Conservation (phyloP, 2,797 vertebrate species). For the Phoebastria nigripes region DNA sequence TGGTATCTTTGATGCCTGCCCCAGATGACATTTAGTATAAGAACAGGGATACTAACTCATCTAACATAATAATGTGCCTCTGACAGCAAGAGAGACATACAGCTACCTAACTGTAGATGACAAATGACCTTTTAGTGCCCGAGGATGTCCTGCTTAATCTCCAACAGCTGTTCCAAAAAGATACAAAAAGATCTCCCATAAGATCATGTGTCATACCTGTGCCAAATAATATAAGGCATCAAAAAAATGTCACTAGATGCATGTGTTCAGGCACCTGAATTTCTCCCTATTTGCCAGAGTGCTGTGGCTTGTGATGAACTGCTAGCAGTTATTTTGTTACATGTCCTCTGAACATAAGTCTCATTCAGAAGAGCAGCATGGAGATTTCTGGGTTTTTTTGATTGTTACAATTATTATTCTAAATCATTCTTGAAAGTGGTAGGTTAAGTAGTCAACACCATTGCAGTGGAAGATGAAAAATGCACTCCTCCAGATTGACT, state of each 20-base stretch:
- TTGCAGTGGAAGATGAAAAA: neutral
- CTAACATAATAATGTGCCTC: neutral
- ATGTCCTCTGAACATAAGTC: neutral
- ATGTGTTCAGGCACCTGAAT: neutral
- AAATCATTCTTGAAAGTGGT: neutral
- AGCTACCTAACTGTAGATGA: neutral
- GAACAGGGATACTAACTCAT: neutral
- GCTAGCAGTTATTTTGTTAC: neutral
- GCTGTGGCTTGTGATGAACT: neutral
- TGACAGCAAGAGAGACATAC: neutral
- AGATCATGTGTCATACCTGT: neutral
- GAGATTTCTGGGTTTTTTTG: fast-evolving
- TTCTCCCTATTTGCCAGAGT: neutral
- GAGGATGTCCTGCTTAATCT: neutral
- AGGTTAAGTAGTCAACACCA: neutral
- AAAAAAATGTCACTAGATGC: neutral
- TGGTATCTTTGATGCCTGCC: neutral
- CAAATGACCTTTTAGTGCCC: neutral
- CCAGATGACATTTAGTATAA: neutral
- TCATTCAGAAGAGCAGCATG: neutral
- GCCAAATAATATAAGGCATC: neutral
- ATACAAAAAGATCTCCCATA: neutral
- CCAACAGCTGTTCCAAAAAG: neutral
- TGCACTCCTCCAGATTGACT: neutral
- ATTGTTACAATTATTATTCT: neutral